phyloP scores from a whole-genome alignment of 2,797 vertebrate species.

The Nyctalus aviator region DNA sequence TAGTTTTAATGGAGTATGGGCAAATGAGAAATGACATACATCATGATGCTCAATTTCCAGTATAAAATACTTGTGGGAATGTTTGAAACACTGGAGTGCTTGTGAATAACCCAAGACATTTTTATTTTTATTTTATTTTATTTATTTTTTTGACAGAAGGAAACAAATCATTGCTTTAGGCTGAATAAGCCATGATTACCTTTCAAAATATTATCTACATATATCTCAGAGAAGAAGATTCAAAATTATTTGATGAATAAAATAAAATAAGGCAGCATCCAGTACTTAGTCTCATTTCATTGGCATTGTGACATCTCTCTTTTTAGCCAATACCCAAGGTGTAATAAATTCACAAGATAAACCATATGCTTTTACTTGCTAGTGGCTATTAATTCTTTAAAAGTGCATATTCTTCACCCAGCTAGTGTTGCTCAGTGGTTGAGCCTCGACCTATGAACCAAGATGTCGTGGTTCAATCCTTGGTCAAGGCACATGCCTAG shows the following conservation, averaged over 20 bases:
- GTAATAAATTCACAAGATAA: not conserved
- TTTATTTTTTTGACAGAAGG: not conserved
- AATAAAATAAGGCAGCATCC: not conserved
- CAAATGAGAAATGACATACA: not conserved
- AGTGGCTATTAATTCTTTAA: constrained; percentile 25
- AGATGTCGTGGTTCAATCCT: too few relatives aligned
- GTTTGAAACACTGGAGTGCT: not conserved
- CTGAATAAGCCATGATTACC: not conserved
- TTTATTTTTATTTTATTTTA: not conserved
- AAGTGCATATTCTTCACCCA: not conserved
- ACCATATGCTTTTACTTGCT: not conserved
- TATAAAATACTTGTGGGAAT: constrained; percentile 21
- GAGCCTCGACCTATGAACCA: too few relatives aligned
- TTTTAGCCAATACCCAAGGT: not conserved
- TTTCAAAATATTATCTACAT: constrained; percentile 6
- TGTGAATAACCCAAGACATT: constrained; percentile 21
- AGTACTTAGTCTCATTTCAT: not conserved
- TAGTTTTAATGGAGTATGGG: constrained; percentile 32
- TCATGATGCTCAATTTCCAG: not conserved
- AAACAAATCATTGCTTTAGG: constrained; percentile 41
- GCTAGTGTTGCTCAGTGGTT: too few relatives aligned
- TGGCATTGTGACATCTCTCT: not conserved
- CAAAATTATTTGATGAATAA: constrained; percentile 46
- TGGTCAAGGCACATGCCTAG: too few relatives aligned
- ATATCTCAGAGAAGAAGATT: constrained; percentile 7